Evolutionary conservation across 2,797 vertebrate species (phyloP).

Genomic region (Acrossocheilus fasciatus): DNA sequence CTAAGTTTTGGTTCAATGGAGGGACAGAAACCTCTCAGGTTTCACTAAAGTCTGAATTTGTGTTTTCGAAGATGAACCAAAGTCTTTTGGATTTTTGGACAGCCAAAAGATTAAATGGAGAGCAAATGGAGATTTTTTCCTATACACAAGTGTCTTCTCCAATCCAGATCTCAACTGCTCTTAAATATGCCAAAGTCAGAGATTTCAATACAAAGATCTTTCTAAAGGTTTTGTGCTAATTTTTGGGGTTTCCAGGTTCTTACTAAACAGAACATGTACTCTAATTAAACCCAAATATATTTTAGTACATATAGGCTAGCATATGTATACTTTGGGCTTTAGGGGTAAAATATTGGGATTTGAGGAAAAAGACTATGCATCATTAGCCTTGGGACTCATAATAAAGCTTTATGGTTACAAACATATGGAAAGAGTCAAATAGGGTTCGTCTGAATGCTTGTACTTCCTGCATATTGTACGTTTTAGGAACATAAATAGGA

Average conservation of each 20-base stretch:
- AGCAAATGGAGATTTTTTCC: neutral
- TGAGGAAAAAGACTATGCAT: neutral
- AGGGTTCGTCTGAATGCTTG: neutral
- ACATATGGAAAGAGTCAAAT: conserved; percentile 26
- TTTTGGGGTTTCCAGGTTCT: neutral
- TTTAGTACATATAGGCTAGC: neutral
- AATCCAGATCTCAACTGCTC: neutral
- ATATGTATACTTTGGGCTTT: neutral
- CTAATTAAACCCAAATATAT: neutral
- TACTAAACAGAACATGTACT: neutral
- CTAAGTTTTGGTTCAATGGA: neutral
- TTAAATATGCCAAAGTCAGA: neutral
- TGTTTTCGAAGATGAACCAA: neutral
- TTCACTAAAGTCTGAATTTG: neutral
- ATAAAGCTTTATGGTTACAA: conserved; percentile 23
- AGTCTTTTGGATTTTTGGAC: neutral
- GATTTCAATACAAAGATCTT: neutral
- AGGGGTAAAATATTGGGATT: neutral
- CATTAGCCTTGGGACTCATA: conserved; percentile 26
- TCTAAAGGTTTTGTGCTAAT: neutral
- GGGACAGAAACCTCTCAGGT: no score
- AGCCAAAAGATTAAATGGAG: neutral
- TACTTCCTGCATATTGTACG: conserved; percentile 8
- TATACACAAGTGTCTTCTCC: neutral
- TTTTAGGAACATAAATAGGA: conserved; percentile 6